Percentiles rank a stretch among this genome's conserved stretches.
phyloP scores from a whole-genome alignment of 1,140 invertebrate genomes.

The Hormaphis cornu region DNA sequence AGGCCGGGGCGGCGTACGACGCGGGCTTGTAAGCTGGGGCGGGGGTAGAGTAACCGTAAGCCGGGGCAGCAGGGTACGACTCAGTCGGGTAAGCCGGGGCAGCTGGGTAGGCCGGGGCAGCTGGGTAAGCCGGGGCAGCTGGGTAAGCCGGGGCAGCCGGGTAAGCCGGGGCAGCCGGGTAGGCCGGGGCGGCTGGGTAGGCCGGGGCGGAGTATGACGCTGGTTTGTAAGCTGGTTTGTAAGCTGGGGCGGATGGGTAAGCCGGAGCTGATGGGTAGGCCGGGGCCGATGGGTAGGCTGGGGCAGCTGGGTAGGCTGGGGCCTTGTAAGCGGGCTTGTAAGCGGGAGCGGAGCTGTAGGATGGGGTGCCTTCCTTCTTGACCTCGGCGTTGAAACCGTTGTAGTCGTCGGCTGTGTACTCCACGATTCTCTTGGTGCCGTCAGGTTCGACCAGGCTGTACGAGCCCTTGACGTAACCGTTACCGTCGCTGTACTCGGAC shows the following conservation, averaged over 20 bases:
- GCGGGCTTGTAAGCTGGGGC: slow-evolving; percentile 21
- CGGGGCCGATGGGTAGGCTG: slow-evolving; percentile 33
- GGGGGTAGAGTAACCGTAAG: slow-evolving; percentile 6
- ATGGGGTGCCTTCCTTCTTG: slow-evolving; percentile 43
- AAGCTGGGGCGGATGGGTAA: slow-evolving; percentile 21
- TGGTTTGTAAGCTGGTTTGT: slow-evolving; percentile 26
- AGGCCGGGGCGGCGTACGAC: slow-evolving; percentile 17
- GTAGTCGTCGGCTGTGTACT: slow-evolving; percentile 52
- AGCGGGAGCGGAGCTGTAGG: slow-evolving; percentile 35
- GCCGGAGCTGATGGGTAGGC: slow-evolving; percentile 32
- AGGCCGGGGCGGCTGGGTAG: slow-evolving; percentile 33
- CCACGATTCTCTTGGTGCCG: slow-evolving; percentile 50
- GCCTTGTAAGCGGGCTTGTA: slow-evolving; percentile 32
- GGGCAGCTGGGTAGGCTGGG: slow-evolving; percentile 31
- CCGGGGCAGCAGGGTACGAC: slow-evolving; percentile 8
- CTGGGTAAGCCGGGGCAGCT: slow-evolving; percentile 32
- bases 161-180: slow-evolving; percentile 33
- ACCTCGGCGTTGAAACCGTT: slow-evolving; percentile 58
- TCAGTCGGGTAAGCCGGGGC: slow-evolving; percentile 33
- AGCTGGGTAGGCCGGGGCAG: slow-evolving; percentile 18
- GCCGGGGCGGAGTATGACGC: slow-evolving; percentile 29
- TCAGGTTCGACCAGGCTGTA: slow-evolving; percentile 46
- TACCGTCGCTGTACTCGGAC: slow-evolving; percentile 41
- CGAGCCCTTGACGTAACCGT: slow-evolving; percentile 40
- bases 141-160: slow-evolving; percentile 31